Conservation (phyloP, 2,797 vertebrate species). For the Rhadinocentrus ornatus region DNA sequence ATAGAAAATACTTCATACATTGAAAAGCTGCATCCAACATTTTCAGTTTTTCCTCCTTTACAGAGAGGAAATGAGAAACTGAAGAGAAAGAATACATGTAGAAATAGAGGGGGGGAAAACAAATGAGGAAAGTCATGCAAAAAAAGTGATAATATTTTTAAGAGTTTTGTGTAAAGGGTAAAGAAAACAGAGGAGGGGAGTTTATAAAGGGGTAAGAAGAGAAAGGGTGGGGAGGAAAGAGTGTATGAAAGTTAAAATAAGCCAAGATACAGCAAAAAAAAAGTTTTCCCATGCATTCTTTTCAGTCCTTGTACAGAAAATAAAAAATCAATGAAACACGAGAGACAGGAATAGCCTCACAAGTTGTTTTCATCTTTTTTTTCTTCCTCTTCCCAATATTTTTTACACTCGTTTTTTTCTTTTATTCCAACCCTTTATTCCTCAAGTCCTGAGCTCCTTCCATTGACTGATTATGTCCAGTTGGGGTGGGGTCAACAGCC, state of each 20-base stretch:
- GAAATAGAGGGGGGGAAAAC: neutral
- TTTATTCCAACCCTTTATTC: neutral
- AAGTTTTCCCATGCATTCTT: slow-evolving; percentile 70
- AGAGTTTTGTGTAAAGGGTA: slow-evolving; percentile 21
- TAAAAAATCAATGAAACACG: slow-evolving; percentile 42
- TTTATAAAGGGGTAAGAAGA: neutral
- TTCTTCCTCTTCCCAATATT: slow-evolving; percentile 2
- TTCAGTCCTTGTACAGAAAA: slow-evolving; percentile 66
- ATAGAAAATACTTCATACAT: slow-evolving; percentile 75
- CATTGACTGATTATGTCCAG: slow-evolving; percentile 48
- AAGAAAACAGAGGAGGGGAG: slow-evolving; percentile 8
- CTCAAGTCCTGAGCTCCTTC: slow-evolving; percentile 46
- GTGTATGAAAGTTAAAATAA: slow-evolving; percentile 53
- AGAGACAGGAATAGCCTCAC: slow-evolving; percentile 55
- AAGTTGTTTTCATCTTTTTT: slow-evolving; percentile 39
- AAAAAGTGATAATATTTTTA: neutral
- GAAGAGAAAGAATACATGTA: neutral
- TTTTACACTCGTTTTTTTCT: slow-evolving; percentile 4
- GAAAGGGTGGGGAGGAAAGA: slow-evolving; percentile 12
- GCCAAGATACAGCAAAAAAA: slow-evolving; percentile 49
- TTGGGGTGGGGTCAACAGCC: slow-evolving; percentile 15
- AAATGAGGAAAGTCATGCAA: neutral
- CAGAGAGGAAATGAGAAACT: slow-evolving; percentile 2
- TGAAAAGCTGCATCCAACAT: slow-evolving; percentile 67
- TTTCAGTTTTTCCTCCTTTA: slow-evolving; percentile 48